Evolutionary conservation across 2,888 invertebrate genomes (phyloP), one percentile per base, ranked within the genome.

Genomic region (Eristalis tenax): DNA sequence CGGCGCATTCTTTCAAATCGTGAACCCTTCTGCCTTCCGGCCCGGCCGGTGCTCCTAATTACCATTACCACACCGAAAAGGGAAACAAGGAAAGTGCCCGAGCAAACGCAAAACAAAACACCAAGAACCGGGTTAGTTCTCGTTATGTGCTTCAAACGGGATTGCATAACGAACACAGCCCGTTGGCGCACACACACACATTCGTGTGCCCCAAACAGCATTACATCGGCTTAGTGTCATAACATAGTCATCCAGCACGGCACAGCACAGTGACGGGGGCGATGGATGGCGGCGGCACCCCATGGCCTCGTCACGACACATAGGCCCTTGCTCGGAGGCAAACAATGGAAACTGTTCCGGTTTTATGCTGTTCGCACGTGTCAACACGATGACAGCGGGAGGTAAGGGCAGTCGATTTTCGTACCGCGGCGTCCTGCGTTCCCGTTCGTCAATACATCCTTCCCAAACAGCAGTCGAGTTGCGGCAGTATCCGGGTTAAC

Each of bases 221-320:
- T 77, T 82, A 86, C 85, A 74, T 82, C 66, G 71, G 73, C 69
- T 71, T 79, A 78, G 64, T 79, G 86, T 74, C 86, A 83, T 86
- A 86, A 86, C 86, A 83, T 78, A 74, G 28, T 26, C 74, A 57
- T 66, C 43, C 28, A 61, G 13, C 56, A 50, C 32, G n/a, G 18
- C 59, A 26, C 26, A 26, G 26, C 26, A 26, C 26, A 26, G n/a
- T n/a, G n/a, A n/a, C n/a, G n/a, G n/a, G n/a, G 32, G 2, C 43
- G 43, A 13, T 22, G 26, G 23, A 26, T 50, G 23, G 69, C 23
- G n/a, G 28, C 2, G 26, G 56, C 66, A 43, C 40, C 50, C 50
- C 23, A 18, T 50, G 50, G 50, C 18, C 50, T 50, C 5, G 18
- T 8, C 50, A 18, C 50, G 50, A 50, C 50, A 50, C 18, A 50